Evolutionary conservation across 2,113 vertebrate genomes (phyloP).

Genomic region (Nettapus auritus): DNA sequence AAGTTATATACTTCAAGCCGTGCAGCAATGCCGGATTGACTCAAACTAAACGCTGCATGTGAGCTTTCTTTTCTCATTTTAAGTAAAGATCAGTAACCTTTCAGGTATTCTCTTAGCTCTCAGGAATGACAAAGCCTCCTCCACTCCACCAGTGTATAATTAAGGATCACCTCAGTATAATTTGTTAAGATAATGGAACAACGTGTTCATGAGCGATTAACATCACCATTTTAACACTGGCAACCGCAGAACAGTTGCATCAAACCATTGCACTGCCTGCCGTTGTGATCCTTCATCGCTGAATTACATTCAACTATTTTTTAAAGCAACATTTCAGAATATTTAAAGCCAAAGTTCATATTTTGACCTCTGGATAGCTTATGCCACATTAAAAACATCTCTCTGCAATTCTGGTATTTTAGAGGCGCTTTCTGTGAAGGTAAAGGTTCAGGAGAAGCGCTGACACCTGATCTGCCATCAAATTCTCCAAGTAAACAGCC

Average conservation of each 20-base stretch:
- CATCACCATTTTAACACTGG: constrained; percentile 2
- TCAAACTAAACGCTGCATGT: neutral
- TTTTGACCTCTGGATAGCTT: neutral
- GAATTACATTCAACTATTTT: neutral
- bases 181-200: constrained; percentile 28
- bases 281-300: neutral
- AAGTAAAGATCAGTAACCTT: neutral
- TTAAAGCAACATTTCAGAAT: neutral
- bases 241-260: constrained; percentile 5
- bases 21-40: neutral
- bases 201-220: neutral
- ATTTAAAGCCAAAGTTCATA: neutral
- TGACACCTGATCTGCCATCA: neutral
- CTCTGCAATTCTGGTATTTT: neutral
- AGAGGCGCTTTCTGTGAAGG: neutral
- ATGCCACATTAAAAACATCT: neutral
- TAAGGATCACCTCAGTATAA: neutral
- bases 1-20: neutral
- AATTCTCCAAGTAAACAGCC: neutral
- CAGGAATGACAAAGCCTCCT: neutral
- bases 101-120: neutral
- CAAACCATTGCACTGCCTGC: neutral
- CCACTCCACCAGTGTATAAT: neutral
- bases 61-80: neutral
- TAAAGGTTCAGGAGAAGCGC: neutral